Evolutionary conservation across 2,113 vertebrate genomes (phyloP).

Genomic region (Perca fluviatilis): DNA sequence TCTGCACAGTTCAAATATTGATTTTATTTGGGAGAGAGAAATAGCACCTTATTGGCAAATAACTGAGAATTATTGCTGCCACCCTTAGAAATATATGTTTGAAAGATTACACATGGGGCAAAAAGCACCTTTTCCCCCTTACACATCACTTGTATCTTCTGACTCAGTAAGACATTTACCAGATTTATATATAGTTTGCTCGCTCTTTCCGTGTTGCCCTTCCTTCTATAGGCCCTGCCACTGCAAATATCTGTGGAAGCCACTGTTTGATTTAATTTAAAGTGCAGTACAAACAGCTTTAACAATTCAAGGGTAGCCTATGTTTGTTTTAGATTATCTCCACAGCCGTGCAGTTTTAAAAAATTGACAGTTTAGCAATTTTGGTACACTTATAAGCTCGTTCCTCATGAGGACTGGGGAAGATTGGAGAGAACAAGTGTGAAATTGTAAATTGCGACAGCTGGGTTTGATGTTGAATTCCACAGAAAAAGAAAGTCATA

Average conservation of each 20-base stretch:
- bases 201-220: constrained; percentile 20
- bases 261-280: constrained; percentile 34
- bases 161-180: constrained; percentile 20
- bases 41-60: constrained; percentile 3
- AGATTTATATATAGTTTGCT: constrained; percentile 11
- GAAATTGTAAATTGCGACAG: constrained; percentile 49
- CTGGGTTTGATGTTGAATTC: constrained; percentile 48
- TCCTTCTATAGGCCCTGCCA: neutral
- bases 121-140: neutral
- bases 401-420: constrained; percentile 24
- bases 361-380: constrained; percentile 14
- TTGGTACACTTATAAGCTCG: constrained; percentile 3
- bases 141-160: neutral
- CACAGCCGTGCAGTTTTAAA: neutral
- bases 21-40: neutral
- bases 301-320: constrained; percentile 9
- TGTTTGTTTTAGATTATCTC: constrained; percentile 50
- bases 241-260: constrained; percentile 22
- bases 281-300: constrained; percentile 23
- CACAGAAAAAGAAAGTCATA: constrained; percentile 38
- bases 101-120: neutral
- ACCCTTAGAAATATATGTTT: constrained; percentile 10
- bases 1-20: constrained; percentile 23
- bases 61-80: constrained; percentile 10
- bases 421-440: constrained; percentile 36